Evolutionary conservation across 2,888 invertebrate genomes (phyloP), one percentile per base, ranked within the genome.

Genomic region (Pheosia gnoma): DNA sequence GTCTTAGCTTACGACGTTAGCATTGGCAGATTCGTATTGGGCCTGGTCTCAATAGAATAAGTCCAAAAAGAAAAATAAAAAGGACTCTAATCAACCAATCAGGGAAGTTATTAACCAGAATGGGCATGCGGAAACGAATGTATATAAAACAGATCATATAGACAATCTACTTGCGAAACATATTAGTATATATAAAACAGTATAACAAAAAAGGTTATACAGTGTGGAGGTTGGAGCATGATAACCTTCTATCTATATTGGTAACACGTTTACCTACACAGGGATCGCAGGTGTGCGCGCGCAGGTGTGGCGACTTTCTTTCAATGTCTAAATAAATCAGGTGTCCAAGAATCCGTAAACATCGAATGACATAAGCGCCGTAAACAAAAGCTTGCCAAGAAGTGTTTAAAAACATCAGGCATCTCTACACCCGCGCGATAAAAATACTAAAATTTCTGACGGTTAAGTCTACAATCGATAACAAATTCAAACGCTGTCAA

Each of bases 191-290:
- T 68, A 67, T 68, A 70, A 62, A 62, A 65, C 68, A 65, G 67
- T 74, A 68, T 70, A 75, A 79, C 72, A 78, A 71, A 74, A 82
- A 83, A 80, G 80, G 78, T 76, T 76, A 78, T 68, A 59, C 61
- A 75, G 68, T 65, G 66, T 71, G 79, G 80, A 85, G 83, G 86
- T 83, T 82, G 77, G 57, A 68, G 66, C 75, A 74, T 60, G 78
- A 75, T 81, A 85, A 82, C 89, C 89, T 89, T 88, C 85, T 79
- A 76, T 78, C 80, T 84, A 84, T 84, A 85, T 87, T 72, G 67
- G 81, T 81, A 83, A 86, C 84, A 77, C 52, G 84, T 86, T 85
- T 79, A 86, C 85, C 83, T 86, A 86, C 80, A 79, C 70, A 71
- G 74, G 69, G 65, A 72, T 70, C 61, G 70, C 78, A 77, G 80